Base-by-base conservation (phyloP, 2,113 vertebrate species). In the Spilogale gracilis region DNA sequence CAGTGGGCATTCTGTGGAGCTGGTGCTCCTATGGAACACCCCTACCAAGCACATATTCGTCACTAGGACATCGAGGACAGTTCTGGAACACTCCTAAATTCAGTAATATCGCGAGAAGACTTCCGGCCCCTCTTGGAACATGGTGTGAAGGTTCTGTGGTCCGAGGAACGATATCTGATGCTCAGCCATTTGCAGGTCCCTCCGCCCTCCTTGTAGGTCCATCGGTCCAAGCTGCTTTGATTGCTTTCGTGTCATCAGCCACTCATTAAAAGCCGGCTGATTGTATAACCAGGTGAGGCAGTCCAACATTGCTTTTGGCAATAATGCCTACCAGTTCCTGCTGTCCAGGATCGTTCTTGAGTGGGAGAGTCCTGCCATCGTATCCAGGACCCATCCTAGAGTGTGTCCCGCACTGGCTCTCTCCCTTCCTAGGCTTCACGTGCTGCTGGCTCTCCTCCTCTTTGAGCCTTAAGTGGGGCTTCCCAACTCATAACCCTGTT, bases 171-270 rank as follows among this genome's bases (percentile, higher is more conserved):
- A 0, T 0, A 45, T 54, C 6, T 14, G 6, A 7, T 5, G 3
- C 3, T 25, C 6, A 0, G 0, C 0, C 1, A 30, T 9, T 3
- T 73, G 20, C 25, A 50, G 4, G 27, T 6, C 21, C 1, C 2
- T 4, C 30, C 4, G 23, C 7, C 0, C 2, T 54, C 63, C 60
- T 74, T 43, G 52, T 2, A 1, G 3, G 11, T 21, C 13, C 32
- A 12, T 65, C 21, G 38, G 10, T 9, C 27, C 27, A 8, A 20
- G 32, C 8, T 17, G 23, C 17, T 13, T 45, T 16, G 79, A 23
- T 48, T 58, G 13, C 73, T 43, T 84, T 56, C 27, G 54, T 7
- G 8, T 21, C 45, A 43, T 21, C 23, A 32, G 71, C 17, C 48
- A 8, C 25, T 4, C 27, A 16, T 38, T 69, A 45, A 79, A n/a